Evolutionary conservation across 1,140 invertebrate genomes (phyloP).

Genomic region (Leptinotarsa texana): DNA sequence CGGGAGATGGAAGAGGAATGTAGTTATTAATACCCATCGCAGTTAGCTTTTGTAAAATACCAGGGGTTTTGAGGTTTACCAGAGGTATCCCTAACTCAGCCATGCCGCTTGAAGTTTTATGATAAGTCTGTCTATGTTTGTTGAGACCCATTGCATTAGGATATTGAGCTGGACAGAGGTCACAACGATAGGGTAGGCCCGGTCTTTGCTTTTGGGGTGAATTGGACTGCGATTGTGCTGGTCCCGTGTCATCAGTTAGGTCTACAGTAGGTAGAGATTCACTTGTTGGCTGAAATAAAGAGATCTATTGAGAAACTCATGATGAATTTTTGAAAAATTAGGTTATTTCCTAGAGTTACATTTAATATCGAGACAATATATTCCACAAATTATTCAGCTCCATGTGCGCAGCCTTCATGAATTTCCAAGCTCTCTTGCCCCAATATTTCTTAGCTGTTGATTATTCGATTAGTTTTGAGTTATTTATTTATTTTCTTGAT

Average conservation of each 20-base stretch:
- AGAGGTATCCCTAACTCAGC: constrained; percentile 72
- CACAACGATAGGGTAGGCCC: constrained; percentile 64
- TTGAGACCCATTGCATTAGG: constrained; percentile 67
- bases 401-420: no score
- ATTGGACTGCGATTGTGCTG: constrained; percentile 20
- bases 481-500: no score
- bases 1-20: constrained; percentile 70
- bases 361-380: no score
- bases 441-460: no score
- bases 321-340: no score
- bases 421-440: no score
- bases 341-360: no score
- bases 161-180: constrained; percentile 72
- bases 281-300: constrained; percentile 2
- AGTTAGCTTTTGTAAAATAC: constrained; percentile 65
- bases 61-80: constrained; percentile 70
- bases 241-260: constrained; percentile 47
- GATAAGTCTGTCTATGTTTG: constrained; percentile 72
- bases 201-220: constrained; percentile 47
- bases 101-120: constrained; percentile 60
- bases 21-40: constrained; percentile 73
- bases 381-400: neutral
- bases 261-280: constrained; percentile 48
- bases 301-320: neutral
- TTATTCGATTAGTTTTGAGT: no score